Evolutionary conservation across 2,113 vertebrate species (phyloP).

Genomic region (Scolopax mira): DNA sequence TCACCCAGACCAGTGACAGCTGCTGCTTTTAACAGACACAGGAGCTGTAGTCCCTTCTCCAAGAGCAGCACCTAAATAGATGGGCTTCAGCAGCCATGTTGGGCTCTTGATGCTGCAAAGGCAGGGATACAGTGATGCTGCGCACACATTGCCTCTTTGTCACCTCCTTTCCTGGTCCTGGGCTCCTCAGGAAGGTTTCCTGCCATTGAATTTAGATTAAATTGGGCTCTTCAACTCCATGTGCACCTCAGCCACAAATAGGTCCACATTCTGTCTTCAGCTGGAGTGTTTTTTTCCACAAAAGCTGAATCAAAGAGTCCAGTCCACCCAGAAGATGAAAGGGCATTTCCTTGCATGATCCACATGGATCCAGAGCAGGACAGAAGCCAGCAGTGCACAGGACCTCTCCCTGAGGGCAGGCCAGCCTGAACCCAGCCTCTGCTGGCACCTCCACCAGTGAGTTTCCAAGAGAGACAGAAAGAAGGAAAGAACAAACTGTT

Average conservation of each 20-base stretch:
- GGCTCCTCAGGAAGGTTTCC: not conserved
- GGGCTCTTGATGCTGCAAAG: not conserved
- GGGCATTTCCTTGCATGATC: not conserved
- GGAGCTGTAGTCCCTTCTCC: not conserved
- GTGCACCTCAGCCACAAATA: accelerated
- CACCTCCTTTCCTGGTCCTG: not conserved
- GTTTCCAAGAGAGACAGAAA: not conserved
- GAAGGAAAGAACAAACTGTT: not conserved
- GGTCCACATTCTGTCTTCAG: not conserved
- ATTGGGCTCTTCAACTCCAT: not conserved
- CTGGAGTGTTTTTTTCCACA: not conserved
- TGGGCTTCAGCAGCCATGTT: not conserved
- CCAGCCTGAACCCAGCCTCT: not conserved
- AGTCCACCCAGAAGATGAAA: no score
- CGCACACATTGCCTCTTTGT: accelerated
- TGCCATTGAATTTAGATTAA: not conserved
- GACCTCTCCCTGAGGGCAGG: accelerated
- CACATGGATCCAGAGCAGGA: no score
- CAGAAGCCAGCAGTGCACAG: accelerated
- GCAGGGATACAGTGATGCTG: not conserved
- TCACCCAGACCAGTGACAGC: not conserved
- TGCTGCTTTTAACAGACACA: accelerated
- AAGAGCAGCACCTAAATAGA: not conserved
- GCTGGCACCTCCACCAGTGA: not conserved
- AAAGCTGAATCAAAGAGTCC: not conserved